A percentile compares a stretch with the other conserved stretches of the same genome.
Evolutionary conservation across 2,888 invertebrate species (phyloP).

Genomic region (Drosophila histrio): DNA sequence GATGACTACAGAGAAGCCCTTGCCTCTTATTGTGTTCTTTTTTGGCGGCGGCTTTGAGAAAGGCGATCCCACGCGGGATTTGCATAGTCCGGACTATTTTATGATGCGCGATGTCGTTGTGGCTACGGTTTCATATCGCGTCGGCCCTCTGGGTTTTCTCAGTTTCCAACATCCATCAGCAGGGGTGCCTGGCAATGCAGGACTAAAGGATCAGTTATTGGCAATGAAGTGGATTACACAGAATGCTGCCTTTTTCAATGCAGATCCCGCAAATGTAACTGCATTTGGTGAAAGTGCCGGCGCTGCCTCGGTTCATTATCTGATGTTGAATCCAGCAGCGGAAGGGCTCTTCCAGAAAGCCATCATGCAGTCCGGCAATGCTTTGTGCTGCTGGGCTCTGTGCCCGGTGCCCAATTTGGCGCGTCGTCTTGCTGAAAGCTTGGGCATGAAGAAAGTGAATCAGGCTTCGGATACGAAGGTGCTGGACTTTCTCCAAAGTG

Average conservation of each 20-base stretch:
- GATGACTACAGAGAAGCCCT: slow-evolving; percentile 49
- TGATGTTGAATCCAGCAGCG: slow-evolving; percentile 84
- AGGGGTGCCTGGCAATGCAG: slow-evolving; percentile 85
- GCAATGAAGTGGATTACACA: slow-evolving; percentile 85
- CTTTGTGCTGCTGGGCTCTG: slow-evolving; percentile 76
- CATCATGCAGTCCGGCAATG: slow-evolving; percentile 81
- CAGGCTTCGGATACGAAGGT: slow-evolving; percentile 64
- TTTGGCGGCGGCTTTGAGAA: slow-evolving; percentile 85
- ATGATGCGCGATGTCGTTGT: slow-evolving; percentile 84
- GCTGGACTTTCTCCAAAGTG: slow-evolving; percentile 56
- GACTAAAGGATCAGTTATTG: slow-evolving; percentile 85
- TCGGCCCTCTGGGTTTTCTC: slow-evolving; percentile 85
- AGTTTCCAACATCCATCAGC: slow-evolving; percentile 83
- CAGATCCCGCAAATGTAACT: slow-evolving; percentile 85
- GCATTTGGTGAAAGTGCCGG: slow-evolving; percentile 86
- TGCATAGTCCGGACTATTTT: slow-evolving; percentile 84
- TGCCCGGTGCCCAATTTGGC: slow-evolving; percentile 62
- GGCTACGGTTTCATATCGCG: slow-evolving; percentile 84
- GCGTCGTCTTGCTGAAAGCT: slow-evolving; percentile 70
- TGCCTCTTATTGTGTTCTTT: slow-evolving; percentile 84
- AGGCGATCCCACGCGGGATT: slow-evolving; percentile 82
- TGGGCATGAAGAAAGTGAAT: slow-evolving; percentile 71
- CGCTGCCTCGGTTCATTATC: slow-evolving; percentile 84
- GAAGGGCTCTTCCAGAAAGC: slow-evolving; percentile 83
- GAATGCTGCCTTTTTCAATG: slow-evolving; percentile 84